A percentile compares a stretch with the other conserved stretches of the same genome.
phyloP scores from a whole-genome alignment of 1,140 invertebrate species.

The Drosophila leontia region DNA sequence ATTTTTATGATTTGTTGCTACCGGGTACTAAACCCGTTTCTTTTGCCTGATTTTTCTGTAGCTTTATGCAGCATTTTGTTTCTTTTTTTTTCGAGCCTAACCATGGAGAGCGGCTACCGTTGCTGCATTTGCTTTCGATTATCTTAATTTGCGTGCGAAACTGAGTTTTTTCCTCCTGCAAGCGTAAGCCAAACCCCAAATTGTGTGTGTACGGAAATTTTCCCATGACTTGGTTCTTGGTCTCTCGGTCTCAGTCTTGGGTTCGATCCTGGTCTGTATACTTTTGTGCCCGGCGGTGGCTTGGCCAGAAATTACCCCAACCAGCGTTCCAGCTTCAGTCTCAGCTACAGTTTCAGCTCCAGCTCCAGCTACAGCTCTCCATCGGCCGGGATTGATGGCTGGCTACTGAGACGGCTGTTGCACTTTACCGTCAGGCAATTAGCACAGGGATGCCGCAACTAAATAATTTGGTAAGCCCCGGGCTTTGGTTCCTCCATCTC shows the following conservation, averaged over 20 bases:
- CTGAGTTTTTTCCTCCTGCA: slow-evolving; percentile 74
- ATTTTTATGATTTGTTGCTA: slow-evolving; percentile 84
- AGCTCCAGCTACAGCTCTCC: not conserved
- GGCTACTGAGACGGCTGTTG: slow-evolving; percentile 54
- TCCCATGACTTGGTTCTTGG: slow-evolving; percentile 74
- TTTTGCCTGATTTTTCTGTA: slow-evolving; percentile 29
- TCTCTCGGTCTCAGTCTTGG: slow-evolving; percentile 14
- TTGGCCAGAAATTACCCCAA: slow-evolving; percentile 81
- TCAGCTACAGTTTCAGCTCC: not conserved
- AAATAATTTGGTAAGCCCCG: slow-evolving; percentile 76
- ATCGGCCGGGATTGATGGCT: slow-evolving; percentile 71
- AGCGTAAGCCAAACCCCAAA: slow-evolving; percentile 82
- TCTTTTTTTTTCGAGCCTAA: slow-evolving; percentile 56
- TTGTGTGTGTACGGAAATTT: slow-evolving; percentile 84
- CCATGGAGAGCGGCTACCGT: slow-evolving; percentile 78
- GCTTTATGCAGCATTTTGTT: not conserved
- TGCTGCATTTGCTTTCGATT: slow-evolving; percentile 83
- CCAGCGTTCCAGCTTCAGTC: slow-evolving; percentile 25
- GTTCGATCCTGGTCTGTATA: slow-evolving; percentile 51
- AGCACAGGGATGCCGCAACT: slow-evolving; percentile 81
- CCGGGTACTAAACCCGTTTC: slow-evolving; percentile 81
- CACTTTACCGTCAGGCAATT: slow-evolving; percentile 80
- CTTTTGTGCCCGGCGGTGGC: slow-evolving; percentile 80
- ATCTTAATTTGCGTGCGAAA: slow-evolving; percentile 85
- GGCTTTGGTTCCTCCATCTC: slow-evolving; percentile 28